Conservation (phyloP, 2,113 vertebrate species). For the Peromyscus californicus region DNA sequence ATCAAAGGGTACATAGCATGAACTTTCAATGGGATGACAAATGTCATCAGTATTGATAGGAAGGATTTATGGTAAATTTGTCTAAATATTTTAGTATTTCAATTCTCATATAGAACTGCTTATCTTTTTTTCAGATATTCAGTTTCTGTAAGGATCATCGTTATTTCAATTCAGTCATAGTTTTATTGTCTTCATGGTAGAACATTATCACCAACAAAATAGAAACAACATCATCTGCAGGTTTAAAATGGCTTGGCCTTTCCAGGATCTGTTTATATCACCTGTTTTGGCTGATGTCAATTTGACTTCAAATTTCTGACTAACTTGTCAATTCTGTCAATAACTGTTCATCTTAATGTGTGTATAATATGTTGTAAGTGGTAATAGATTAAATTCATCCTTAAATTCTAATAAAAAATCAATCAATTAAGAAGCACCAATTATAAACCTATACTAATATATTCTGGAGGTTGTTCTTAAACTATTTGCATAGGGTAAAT, state of each 20-base stretch:
- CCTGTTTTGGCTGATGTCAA: slow-evolving; percentile 14
- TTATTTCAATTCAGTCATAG: background rate
- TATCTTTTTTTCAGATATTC: background rate
- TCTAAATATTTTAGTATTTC: background rate
- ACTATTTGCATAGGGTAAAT: background rate
- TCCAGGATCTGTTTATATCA: slow-evolving; percentile 2
- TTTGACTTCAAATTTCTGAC: slow-evolving; percentile 20
- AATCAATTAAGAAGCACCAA: background rate
- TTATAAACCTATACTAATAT: background rate
- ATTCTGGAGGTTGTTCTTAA: background rate
- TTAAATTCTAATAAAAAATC: slow-evolving; percentile 29
- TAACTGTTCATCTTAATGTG: background rate
- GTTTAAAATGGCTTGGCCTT: slow-evolving; percentile 6
- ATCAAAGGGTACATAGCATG: background rate
- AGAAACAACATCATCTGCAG: background rate
- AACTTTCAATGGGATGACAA: background rate
- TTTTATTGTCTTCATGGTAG: background rate
- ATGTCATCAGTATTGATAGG: background rate
- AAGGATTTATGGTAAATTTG: background rate
- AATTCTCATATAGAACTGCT: background rate
- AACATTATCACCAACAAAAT: background rate
- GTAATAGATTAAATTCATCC: background rate
- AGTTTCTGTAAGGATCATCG: background rate
- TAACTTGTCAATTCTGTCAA: background rate
- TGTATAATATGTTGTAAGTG: background rate